Percentiles rank a stretch among this genome's conserved stretches.
Conservation (phyloP, 2,888 invertebrate genomes). For the Mesorhabditis belari region DNA sequence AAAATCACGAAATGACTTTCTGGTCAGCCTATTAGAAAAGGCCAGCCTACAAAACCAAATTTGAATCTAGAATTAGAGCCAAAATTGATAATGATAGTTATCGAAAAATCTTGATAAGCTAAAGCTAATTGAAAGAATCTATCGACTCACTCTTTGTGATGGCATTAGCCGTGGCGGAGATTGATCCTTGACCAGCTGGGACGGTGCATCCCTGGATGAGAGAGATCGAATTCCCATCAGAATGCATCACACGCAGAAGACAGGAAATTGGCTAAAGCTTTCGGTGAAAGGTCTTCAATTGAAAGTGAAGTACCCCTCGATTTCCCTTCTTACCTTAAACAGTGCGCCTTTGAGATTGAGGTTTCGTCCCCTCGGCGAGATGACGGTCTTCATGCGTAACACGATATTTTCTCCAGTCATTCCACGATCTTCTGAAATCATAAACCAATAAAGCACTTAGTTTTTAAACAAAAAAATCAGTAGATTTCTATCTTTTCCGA, state of each 20-base stretch:
- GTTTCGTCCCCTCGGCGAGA: conserved; percentile 83
- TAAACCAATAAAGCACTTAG: too few relatives aligned
- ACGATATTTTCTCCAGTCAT: conserved; percentile 56
- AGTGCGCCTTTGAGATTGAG: conserved; percentile 90
- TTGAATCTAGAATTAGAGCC: too few relatives aligned
- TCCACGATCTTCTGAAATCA: not conserved
- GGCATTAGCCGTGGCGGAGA: conserved; percentile 23
- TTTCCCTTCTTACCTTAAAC: conserved; percentile 85
- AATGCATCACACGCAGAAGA: conserved; percentile 25
- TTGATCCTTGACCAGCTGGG: conserved; percentile 45
- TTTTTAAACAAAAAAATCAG: too few relatives aligned
- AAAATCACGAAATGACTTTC: too few relatives aligned
- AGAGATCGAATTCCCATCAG: conserved; percentile 27
- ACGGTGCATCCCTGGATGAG: conserved; percentile 38
- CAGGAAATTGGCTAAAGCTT: conserved; percentile 39
- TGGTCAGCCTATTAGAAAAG: too few relatives aligned
- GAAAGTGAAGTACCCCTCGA: too few relatives aligned
- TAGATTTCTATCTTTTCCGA: too few relatives aligned
- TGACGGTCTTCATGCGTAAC: conserved; percentile 82
- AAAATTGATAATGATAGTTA: too few relatives aligned
- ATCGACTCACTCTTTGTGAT: conserved; percentile 19
- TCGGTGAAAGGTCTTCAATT: too few relatives aligned
- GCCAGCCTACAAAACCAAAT: too few relatives aligned
- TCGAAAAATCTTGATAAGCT: too few relatives aligned
- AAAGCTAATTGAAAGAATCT: too few relatives aligned